Percentiles rank a stretch among this genome's conserved stretches.
phyloP scores from a whole-genome alignment of 23 tunicate species.

The Trididemnum clinides region DNA sequence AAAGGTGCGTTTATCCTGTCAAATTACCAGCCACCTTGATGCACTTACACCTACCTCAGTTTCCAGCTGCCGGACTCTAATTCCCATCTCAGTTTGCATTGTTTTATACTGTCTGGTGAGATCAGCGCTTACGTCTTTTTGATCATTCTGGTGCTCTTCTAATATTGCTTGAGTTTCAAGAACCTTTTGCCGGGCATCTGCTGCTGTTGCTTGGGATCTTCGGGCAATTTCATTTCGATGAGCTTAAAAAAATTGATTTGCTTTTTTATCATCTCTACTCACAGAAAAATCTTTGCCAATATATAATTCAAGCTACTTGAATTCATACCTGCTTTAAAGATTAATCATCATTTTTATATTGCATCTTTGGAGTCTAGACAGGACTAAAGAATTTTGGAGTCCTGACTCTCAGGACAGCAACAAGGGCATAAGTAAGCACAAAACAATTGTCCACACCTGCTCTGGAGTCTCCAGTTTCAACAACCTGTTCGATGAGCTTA shows the following conservation, averaged over 20 bases:
- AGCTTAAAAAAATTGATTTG: constrained; percentile 49
- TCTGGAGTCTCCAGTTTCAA: too few species aligned
- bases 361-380: too few species aligned
- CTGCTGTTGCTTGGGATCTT: constrained; percentile 75
- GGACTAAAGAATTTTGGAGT: too few species aligned
- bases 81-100: constrained; percentile 92
- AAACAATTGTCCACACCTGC: too few species aligned
- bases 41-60: constrained; percentile 71
- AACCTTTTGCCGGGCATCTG: constrained; percentile 50
- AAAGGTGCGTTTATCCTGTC: too few species aligned
- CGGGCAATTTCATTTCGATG: constrained; percentile 86
- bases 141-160: constrained; percentile 45
- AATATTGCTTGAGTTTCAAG: constrained; percentile 49
- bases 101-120: constrained; percentile 91
- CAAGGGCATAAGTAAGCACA: too few species aligned
- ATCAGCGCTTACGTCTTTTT: constrained; percentile 91
- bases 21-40: too few species aligned
- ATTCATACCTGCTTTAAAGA: too few species aligned
- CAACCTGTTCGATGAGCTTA: too few species aligned
- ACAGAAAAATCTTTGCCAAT: not conserved
- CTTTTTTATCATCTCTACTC: too few species aligned
- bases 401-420: too few species aligned
- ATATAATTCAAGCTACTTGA: not conserved
- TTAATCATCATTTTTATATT: too few species aligned
- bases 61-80: constrained; percentile 66